A percentile compares a stretch with the other conserved stretches of the same genome.
phyloP scores from a whole-genome alignment of 92 coral and sea anemone genomes.

The Montipora capitata region DNA sequence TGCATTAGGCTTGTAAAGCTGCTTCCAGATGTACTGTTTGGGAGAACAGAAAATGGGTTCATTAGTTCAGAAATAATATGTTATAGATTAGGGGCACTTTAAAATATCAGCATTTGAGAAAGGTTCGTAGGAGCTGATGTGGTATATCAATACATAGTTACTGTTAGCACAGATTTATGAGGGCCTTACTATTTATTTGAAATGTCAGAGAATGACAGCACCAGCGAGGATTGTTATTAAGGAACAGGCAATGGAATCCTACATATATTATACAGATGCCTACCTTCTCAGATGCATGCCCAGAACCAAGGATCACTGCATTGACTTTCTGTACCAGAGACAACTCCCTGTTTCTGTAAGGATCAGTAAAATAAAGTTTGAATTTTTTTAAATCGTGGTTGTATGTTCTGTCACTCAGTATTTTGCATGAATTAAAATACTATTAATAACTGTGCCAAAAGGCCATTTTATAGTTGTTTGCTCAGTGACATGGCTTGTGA shows the following conservation, averaged over 20 bases:
- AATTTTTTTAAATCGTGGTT: too few relatives aligned
- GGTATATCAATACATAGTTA: not conserved
- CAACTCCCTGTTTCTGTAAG: slow-evolving; percentile 27
- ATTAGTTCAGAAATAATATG: not conserved
- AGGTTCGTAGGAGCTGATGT: not conserved
- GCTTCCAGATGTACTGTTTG: slow-evolving; percentile 54
- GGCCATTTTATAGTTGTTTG: too few relatives aligned
- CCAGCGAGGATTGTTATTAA: too few relatives aligned
- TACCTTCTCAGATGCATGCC: slow-evolving; percentile 51
- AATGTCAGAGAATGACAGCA: not conserved
- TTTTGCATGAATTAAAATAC: not conserved
- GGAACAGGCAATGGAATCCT: not conserved
- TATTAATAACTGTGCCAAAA: not conserved
- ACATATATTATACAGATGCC: not conserved
- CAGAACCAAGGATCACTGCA: slow-evolving; percentile 47
- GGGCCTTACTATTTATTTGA: not conserved
- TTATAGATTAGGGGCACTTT: slow-evolving; percentile 1
- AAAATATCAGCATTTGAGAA: not conserved
- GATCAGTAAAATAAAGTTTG: not conserved
- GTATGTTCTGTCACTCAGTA: not conserved
- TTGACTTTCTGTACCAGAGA: slow-evolving; percentile 59
- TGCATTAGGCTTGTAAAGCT: slow-evolving; percentile 41
- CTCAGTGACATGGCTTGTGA: too few relatives aligned
- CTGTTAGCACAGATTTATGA: not conserved
- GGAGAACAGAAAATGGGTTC: not conserved